Percentiles rank a stretch among this genome's conserved stretches.
Evolutionary conservation across 2,113 vertebrate genomes (phyloP).

Genomic region (Galbula dea): DNA sequence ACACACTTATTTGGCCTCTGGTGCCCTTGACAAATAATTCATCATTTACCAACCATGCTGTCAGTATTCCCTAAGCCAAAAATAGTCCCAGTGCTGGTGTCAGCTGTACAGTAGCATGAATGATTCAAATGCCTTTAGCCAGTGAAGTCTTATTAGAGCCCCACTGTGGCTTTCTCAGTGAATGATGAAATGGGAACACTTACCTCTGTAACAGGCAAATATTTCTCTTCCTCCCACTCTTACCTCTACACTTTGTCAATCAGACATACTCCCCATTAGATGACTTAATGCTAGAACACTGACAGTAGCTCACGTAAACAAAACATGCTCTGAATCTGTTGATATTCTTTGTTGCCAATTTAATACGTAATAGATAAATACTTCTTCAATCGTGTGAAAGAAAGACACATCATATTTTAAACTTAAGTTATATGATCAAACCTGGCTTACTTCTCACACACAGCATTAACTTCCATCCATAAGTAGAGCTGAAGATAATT

Average conservation of each 20-base stretch:
- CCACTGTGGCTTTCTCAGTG: neutral
- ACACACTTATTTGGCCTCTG: neutral
- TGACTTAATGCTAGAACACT: neutral
- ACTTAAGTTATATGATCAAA: neutral
- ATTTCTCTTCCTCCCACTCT: slow-evolving; percentile 15
- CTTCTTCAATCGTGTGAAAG: neutral
- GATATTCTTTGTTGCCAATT: neutral
- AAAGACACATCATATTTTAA: neutral
- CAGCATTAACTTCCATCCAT: neutral
- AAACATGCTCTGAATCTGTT: neutral
- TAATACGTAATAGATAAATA: neutral
- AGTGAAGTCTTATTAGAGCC: neutral
- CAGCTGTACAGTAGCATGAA: neutral
- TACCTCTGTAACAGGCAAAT: slow-evolving; percentile 14
- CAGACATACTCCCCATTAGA: neutral
- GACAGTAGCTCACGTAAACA: neutral
- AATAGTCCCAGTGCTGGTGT: neutral
- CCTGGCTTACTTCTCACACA: neutral
- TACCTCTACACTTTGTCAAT: neutral
- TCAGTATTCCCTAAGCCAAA: neutral
- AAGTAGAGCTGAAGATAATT: neutral
- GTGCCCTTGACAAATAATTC: slow-evolving; percentile 23
- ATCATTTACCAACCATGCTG: neutral
- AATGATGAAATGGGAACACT: neutral
- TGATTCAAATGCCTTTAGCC: slow-evolving; percentile 1